These are phyloP conservation scores for Hetaerina titia DNA, from an alignment of 2,888 invertebrate species.

Conservation along the genomic window DNA sequence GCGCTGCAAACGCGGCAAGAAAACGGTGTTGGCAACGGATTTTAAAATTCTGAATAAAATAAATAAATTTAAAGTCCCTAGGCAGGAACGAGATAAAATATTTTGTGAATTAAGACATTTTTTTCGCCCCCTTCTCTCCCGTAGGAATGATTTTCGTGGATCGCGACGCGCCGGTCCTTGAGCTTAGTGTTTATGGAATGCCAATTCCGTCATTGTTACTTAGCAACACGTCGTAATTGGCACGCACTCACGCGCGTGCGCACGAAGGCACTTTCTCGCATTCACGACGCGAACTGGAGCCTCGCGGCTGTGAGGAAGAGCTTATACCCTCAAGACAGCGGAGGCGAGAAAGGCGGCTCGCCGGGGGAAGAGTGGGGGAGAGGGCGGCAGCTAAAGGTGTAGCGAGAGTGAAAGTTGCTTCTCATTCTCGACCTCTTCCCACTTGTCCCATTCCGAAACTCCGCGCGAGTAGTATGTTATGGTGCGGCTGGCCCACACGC, in stretches of 20 bases:
- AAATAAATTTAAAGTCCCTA: too few species aligned
- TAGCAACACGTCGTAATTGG: neutral
- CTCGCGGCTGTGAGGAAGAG: conserved; percentile 47
- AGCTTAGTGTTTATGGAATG: neutral
- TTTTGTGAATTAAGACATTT: too few species aligned
- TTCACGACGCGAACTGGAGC: conserved; percentile 23
- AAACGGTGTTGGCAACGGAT: too few species aligned
- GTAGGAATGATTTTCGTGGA: too few species aligned
- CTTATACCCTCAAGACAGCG: neutral
- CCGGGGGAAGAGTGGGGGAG: neutral
- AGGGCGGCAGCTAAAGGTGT: neutral
- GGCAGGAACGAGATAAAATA: too few species aligned
- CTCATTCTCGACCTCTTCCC: conserved; percentile 5
- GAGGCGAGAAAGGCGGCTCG: neutral
- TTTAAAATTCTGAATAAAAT: too few species aligned
- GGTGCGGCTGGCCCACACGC: neutral
- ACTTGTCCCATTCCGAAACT: neutral
- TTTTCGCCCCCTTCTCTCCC: too few species aligned
- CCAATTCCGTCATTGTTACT: conserved; percentile 16
- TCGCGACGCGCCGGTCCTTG: too few species aligned
- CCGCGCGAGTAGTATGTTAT: neutral
- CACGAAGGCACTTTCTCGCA: conserved; percentile 25
- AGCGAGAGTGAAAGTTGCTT: conserved; percentile 62
- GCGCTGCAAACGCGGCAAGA: too few species aligned
- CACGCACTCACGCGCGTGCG: neutral